phyloP scores from a whole-genome alignment of 2,797 vertebrate species.

The Molossus molossus region DNA sequence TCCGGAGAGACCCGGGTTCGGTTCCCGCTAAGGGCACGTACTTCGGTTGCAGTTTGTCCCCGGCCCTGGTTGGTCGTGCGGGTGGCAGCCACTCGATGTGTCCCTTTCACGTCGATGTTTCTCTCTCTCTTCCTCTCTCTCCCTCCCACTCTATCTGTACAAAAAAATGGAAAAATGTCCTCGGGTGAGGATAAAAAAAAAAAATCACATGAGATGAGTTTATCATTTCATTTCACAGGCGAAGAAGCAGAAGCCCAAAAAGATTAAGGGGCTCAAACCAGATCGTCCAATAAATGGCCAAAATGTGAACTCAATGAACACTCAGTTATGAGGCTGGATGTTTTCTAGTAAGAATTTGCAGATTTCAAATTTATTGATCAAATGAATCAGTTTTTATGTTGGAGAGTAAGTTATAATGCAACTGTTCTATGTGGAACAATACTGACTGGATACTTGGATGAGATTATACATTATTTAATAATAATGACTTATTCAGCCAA shows the following conservation, averaged over 20 bases:
- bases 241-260: not conserved
- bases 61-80: too few relatives aligned
- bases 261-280: not conserved
- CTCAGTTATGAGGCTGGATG: not conserved
- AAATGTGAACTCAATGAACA: not conserved
- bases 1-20: too few relatives aligned
- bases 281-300: not conserved
- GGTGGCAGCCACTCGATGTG: too few relatives aligned
- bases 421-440: not conserved
- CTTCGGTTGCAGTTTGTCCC: too few relatives aligned
- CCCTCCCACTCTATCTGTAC: too few relatives aligned
- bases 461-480: not conserved
- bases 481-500: slow-evolving; percentile 29
- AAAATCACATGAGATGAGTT: not conserved
- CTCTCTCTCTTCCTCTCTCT: too few relatives aligned
- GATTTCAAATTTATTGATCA: slow-evolving; percentile 46
- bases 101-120: too few relatives aligned
- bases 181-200: too few relatives aligned
- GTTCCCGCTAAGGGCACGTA: too few relatives aligned
- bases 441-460: not conserved
- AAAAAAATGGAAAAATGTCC: too few relatives aligned
- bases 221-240: slow-evolving; percentile 15
- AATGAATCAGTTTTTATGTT: slow-evolving; percentile 21
- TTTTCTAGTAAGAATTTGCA: not conserved
- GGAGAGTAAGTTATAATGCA: slow-evolving; percentile 16